Evolutionary conservation across 2,797 vertebrate genomes (phyloP), one percentile per base, ranked within the genome.

Genomic region (Megalops cyprinoides): DNA sequence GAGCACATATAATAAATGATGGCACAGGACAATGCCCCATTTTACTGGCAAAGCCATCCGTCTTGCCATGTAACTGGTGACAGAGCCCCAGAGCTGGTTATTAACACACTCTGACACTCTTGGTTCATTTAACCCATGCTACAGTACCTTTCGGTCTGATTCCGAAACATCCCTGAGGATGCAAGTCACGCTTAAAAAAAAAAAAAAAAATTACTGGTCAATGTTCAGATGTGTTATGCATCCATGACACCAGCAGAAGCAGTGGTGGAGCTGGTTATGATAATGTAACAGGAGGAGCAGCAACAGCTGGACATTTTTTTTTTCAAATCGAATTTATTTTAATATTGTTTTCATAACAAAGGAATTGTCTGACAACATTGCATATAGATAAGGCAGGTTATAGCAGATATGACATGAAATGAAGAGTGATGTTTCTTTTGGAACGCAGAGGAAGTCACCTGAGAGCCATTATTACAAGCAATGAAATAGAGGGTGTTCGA

Each of bases 1-100:
- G 92, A 92, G 90, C 88, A 76, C 90, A 91, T 87, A 92, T 95
- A 94, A 95, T 94, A 95, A 95, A 95, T 95, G 92, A 93, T 90
- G 87, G 91, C 85, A 84, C 85, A 91, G 93, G 92, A 94, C 92
- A 95, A 93, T 94, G 94, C 92, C 93, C 93, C 92, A 94, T 94
- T 94, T 94, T 92, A 89, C 83, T 82, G 46, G 90, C 87, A 83
- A 86, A 93, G 89, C 92, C 94, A 95, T 95, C 90, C 85, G 89
- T 95, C 94, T 95, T 91, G 88, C 90, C 87, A 90, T 91, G 87
- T 80, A 83, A 80, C 34, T 44, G 86, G 87, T 90, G 89, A 93
- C 91, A 92, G 90, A 90, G 89, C 90, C 91, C 91, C 84, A 83
- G 92, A 94, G 91, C 92, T 80, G 48, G 78, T 75, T 76, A 83